Base-by-base conservation (phyloP, 2,888 invertebrate genomes). In the Campoplex nolae region DNA sequence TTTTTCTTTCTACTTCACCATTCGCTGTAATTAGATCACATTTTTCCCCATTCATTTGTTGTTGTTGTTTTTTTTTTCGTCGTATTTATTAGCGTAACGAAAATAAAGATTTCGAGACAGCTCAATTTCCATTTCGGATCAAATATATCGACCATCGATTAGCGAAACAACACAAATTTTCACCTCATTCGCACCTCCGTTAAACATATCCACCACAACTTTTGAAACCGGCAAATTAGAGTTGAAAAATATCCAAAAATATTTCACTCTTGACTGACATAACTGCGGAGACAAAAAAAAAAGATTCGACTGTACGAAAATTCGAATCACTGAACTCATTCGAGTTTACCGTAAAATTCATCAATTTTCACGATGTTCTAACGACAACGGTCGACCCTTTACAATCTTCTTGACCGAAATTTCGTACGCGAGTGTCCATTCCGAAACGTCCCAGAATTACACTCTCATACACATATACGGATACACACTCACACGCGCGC, bases 381-480 rank as follows among this genome's bases (percentile, higher is more conserved):
- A 16, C 9, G 2, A 16, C 16, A 48, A 16, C 48, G 13, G 48
- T 48, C 48, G 48, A 48, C 3, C 16, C 16, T 48, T 16, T 4
- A 48, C 16, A 48, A 16, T 48, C 48, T 48, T 48, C 38, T 16
- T 8, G 9, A 32, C 32, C 32, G 62, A 51, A 75, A 76, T 75
- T 32, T 81, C 76, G 42, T 62, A 62, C 51, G 58, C 82, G 68
- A 51, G 28, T 80, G 76, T 76, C 28, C 73, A 74, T 81, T 77
- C 77, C 85, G 65, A 56, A 62, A 58, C 28, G 11, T 35, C 54
- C 65, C 58, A 74, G 54, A 56, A 13, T 18, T 56, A 38, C 73
- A 54, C 38, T 0, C 38, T 3, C 28, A 28, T 54, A 73, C 45
- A 54, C 56, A 56, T n/a, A 35, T n/a, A 35, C 35, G 56, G 35